Conservation (phyloP, 2,888 invertebrate genomes). For the Melanotus villosus region DNA sequence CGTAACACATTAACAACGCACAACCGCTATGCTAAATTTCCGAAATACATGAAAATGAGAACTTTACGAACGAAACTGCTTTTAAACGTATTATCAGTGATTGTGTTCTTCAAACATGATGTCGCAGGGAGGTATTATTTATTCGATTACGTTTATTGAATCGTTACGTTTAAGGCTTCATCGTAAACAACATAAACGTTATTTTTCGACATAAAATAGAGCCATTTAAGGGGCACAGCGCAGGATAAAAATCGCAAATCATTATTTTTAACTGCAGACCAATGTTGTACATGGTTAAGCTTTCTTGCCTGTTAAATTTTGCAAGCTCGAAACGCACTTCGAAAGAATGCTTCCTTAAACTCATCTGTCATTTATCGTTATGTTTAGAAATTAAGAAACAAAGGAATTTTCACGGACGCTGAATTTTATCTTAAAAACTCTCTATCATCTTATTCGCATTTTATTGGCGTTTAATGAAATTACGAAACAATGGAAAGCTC, state of each 20-base stretch:
- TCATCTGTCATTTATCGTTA: too few relatives aligned
- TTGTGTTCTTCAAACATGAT: conserved; percentile 18
- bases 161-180: not conserved
- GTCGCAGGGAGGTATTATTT: conserved; percentile 2
- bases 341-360: too few relatives aligned
- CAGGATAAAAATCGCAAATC: not conserved
- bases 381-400: too few relatives aligned
- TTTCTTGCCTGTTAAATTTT: not conserved
- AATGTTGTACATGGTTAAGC: not conserved
- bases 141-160: conserved; percentile 17
- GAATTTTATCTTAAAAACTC: too few relatives aligned
- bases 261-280: not conserved
- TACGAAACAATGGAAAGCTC: too few relatives aligned
- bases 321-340: too few relatives aligned
- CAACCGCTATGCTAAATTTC: conserved; percentile 7
- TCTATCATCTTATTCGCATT: too few relatives aligned
- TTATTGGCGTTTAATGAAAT: too few relatives aligned
- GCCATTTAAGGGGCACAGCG: not conserved
- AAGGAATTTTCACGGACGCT: too few relatives aligned
- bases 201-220: not conserved
- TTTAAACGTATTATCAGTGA: conserved; percentile 26
- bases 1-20: conserved; percentile 15
- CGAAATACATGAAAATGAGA: conserved; percentile 27
- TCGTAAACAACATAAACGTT: not conserved
- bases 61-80: conserved; percentile 13